Evolutionary conservation across 2,888 invertebrate species (phyloP), one percentile per base, ranked within the genome.

Genomic region (Neoascia interrupta): DNA sequence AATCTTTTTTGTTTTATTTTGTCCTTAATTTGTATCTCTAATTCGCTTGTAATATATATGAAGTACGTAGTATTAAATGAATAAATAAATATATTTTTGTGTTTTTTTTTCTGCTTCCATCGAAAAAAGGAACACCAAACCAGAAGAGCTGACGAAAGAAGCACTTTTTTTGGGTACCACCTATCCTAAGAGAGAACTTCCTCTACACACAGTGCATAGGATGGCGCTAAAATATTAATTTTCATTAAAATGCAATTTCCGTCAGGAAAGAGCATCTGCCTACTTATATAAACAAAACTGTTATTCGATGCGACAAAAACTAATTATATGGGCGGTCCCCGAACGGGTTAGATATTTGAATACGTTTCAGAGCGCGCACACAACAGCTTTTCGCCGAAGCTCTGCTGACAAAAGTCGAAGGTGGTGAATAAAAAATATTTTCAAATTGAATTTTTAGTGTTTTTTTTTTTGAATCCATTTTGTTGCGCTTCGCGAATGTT

Each of bases 211-310:
- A n/a, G n/a, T n/a, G n/a, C n/a, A n/a, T n/a, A n/a, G n/a, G n/a
- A n/a, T n/a, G n/a, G n/a, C n/a, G n/a, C n/a, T n/a, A n/a, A n/a
- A n/a, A n/a, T n/a, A 10, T 34, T 6, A 21, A 23, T 53, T 66
- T 47, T 47, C 66, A 61, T 68, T 68, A 49, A 68, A 74, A 74
- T 74, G 28, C 54, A 68, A 68, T 68, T 60, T 74, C 31, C 64
- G 43, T 16, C n/a, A 2, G 34, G 16, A 8, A 13, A 31, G 18
- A n/a, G 1, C 8, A 6, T n/a, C n/a, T n/a, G n/a, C n/a, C n/a
- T n/a, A 45, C 1, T 0, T 19, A 8, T 13, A 8, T 31, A 6
- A 3, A 31, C 31, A 31, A 31, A 31, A 5, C 31, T 23, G 37
- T 23, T n/a, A 6, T 10, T 18, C 31, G 31, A 60, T 66, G 31